Percentiles rank a stretch among this genome's conserved stretches.
These are phyloP conservation scores for Ceryle rudis DNA, from an alignment of 2,797 vertebrate genomes.

Conservation along the genomic window DNA sequence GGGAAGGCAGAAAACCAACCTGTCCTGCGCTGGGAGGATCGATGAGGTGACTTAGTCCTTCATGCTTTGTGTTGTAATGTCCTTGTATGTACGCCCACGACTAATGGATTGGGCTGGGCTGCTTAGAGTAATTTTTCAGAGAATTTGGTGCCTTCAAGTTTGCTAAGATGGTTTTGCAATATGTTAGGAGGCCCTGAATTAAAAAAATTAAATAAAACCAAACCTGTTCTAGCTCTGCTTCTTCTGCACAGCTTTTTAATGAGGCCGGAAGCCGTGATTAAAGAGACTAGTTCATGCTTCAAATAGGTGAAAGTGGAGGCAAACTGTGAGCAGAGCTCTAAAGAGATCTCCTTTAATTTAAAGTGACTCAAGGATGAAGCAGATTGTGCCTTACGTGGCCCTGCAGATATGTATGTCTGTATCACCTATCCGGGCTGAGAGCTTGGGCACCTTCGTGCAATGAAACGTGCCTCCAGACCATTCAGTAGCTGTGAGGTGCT, in stretches of 20 bases:
- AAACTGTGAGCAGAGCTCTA: not conserved
- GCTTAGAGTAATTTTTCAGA: not conserved
- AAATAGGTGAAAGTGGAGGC: not conserved
- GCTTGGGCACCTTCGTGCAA: not conserved
- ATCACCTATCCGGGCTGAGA: not conserved
- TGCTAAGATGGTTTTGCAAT: conserved; percentile 29
- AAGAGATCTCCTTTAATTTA: not conserved
- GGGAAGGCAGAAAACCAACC: conserved; percentile 20
- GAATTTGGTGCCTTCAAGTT: conserved; percentile 10
- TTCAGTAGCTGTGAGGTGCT: not conserved
- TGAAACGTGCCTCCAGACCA: not conserved
- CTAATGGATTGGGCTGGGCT: not conserved
- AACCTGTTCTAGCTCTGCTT: not conserved
- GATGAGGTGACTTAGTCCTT: conserved; percentile 33
- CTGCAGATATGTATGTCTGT: not conserved
- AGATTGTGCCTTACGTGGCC: not conserved
- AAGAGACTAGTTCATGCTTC: not conserved
- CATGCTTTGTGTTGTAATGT: not conserved
- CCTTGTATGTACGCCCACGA: not conserved
- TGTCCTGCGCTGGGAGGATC: conserved; percentile 22
- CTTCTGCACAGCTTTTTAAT: not conserved
- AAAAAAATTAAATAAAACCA: not conserved
- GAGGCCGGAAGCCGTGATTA: not conserved
- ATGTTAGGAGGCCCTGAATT: not conserved
- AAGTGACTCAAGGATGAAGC: not conserved